Evolutionary conservation across 1,140 invertebrate genomes (phyloP).

Genomic region (Plectrocnemia conspersa): DNA sequence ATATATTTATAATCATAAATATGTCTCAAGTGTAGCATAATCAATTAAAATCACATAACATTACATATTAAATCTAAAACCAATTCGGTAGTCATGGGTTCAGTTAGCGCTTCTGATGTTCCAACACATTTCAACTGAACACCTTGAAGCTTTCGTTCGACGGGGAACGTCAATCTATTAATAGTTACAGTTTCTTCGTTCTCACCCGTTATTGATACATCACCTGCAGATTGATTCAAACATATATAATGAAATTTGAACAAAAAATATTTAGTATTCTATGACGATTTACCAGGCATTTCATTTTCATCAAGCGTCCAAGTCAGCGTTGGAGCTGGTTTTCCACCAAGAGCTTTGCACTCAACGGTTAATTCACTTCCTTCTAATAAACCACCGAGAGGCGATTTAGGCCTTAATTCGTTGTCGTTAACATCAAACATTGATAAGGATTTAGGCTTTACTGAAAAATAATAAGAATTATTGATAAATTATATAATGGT

Average conservation of each 20-base stretch:
- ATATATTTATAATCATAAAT: slow-evolving; percentile 9
- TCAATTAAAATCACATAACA: neutral
- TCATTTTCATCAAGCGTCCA: slow-evolving; percentile 28
- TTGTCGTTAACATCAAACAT: slow-evolving; percentile 24
- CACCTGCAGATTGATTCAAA: slow-evolving; percentile 17
- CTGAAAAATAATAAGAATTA: slow-evolving; percentile 26
- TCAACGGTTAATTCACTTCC: slow-evolving; percentile 22
- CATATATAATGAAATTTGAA: neutral
- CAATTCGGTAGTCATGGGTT: slow-evolving; percentile 21
- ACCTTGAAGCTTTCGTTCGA: slow-evolving; percentile 26
- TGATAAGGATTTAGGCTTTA: slow-evolving; percentile 24
- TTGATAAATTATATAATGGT: too few species aligned
- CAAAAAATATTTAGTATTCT: neutral
- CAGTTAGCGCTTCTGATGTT: slow-evolving; percentile 22
- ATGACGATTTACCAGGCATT: slow-evolving; percentile 16
- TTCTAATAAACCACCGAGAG: slow-evolving; percentile 28
- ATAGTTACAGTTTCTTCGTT: slow-evolving; percentile 28
- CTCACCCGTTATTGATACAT: slow-evolving; percentile 25
- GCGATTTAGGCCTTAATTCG: slow-evolving; percentile 15
- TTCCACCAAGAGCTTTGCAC: slow-evolving; percentile 29
- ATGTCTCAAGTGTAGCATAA: neutral
- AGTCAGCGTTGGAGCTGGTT: slow-evolving; percentile 20
- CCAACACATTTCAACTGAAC: slow-evolving; percentile 24
- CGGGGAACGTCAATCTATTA: slow-evolving; percentile 21
- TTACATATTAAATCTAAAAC: slow-evolving; percentile 31